Evolutionary conservation across 2,888 invertebrate genomes (phyloP).

Genomic region (Neoaliturus tenellus): DNA sequence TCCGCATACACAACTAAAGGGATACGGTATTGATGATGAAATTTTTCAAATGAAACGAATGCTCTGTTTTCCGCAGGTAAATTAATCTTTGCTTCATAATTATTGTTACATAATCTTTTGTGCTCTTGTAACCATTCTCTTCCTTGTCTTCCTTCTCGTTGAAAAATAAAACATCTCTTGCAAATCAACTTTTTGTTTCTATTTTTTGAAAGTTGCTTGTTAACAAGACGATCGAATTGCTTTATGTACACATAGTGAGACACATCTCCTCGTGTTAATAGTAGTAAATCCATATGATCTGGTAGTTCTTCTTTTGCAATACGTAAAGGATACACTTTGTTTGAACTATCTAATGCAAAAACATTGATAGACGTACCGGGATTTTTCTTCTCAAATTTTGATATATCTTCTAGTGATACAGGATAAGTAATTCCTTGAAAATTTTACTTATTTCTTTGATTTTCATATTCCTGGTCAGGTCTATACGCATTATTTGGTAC

Average conservation of each 20-base stretch:
- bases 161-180: too few species aligned
- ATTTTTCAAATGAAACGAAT: conserved; percentile 16
- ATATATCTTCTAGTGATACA: neutral
- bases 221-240: too few species aligned
- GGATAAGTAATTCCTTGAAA: neutral
- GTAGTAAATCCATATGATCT: neutral
- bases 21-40: conserved; percentile 2
- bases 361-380: neutral
- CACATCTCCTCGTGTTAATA: neutral
- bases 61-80: too few species aligned
- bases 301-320: neutral
- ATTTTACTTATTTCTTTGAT: neutral
- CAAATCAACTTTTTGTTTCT: too few species aligned
- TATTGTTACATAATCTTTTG: too few species aligned
- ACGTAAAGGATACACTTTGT: conserved; percentile 4
- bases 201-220: too few species aligned
- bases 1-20: conserved; percentile 24
- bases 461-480: too few species aligned
- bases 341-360: neutral
- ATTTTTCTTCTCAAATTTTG: conserved; percentile 4
- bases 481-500: too few species aligned
- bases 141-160: too few species aligned
- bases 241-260: conserved; percentile 7
- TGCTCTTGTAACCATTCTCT: too few species aligned
- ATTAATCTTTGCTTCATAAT: too few species aligned